These are phyloP conservation scores for Aphelenchoides bicaudatus DNA, from an alignment of 2,888 invertebrate species.

Conservation along the genomic window DNA sequence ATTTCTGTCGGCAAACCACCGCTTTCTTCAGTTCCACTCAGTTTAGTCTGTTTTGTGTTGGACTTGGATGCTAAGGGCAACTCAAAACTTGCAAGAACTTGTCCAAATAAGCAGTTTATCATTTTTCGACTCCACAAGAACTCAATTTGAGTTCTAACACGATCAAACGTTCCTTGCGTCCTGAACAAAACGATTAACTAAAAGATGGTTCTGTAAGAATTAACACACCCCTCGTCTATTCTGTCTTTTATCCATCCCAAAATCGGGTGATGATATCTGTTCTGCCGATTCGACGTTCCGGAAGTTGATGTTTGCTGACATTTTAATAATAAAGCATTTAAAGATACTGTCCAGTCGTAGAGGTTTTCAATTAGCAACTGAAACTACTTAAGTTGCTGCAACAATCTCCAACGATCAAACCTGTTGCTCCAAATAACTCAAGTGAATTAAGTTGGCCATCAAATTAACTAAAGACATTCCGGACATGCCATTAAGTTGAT, in stretches of 20 bases:
- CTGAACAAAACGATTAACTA: slow-evolving; percentile 61
- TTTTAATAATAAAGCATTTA: slow-evolving; percentile 78
- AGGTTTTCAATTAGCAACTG: slow-evolving; percentile 29
- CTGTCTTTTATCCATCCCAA: slow-evolving; percentile 77
- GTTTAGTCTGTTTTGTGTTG: background rate
- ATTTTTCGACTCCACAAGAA: slow-evolving; percentile 69
- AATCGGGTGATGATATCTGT: slow-evolving; percentile 42
- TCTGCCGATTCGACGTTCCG: slow-evolving; percentile 63
- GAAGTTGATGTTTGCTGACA: slow-evolving; percentile 78
- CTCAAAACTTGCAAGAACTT: slow-evolving; percentile 47
- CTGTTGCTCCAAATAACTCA: slow-evolving; percentile 17
- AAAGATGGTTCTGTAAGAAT: background rate
- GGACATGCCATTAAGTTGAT: slow-evolving; percentile 28
- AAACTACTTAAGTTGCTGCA: slow-evolving; percentile 17
- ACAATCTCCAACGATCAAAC: slow-evolving; percentile 3
- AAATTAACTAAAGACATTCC: slow-evolving; percentile 38
- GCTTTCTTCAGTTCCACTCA: slow-evolving; percentile 5
- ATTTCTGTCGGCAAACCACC: slow-evolving; percentile 22
- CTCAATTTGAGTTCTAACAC: slow-evolving; percentile 70
- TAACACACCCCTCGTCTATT: slow-evolving; percentile 64
- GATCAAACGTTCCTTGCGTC: slow-evolving; percentile 72
- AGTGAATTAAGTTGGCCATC: slow-evolving; percentile 41
- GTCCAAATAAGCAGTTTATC: slow-evolving; percentile 63
- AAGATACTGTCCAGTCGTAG: slow-evolving; percentile 70
- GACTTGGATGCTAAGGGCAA: slow-evolving; percentile 21